These are phyloP conservation scores for Ganaspis brasiliensis DNA, from an alignment of 2,888 invertebrate genomes.

Conservation along the genomic window DNA sequence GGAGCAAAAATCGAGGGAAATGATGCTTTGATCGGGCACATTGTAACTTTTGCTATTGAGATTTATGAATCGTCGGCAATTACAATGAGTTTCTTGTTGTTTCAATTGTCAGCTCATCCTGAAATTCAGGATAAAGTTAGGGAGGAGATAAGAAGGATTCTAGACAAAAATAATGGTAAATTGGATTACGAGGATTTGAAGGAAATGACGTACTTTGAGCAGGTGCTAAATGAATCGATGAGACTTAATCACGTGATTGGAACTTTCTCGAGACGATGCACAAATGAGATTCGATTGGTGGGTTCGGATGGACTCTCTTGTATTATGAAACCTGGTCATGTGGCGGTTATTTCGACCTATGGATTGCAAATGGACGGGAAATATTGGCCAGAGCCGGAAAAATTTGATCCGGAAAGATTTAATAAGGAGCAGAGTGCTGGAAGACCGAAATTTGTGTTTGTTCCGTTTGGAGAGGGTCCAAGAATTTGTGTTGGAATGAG, in stretches of 20 bases:
- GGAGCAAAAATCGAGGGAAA: slow-evolving; percentile 48
- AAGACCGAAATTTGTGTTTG: slow-evolving; percentile 59
- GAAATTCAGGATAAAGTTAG: slow-evolving; percentile 81
- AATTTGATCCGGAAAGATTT: slow-evolving; percentile 70
- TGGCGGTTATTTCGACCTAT: slow-evolving; percentile 56
- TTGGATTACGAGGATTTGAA: slow-evolving; percentile 80
- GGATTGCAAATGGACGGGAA: slow-evolving; percentile 63
- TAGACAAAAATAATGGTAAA: slow-evolving; percentile 74
- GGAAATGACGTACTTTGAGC: slow-evolving; percentile 82
- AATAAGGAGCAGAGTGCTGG: slow-evolving; percentile 54
- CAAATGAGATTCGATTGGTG: slow-evolving; percentile 53
- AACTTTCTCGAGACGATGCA: slow-evolving; percentile 61
- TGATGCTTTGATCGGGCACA: slow-evolving; percentile 77
- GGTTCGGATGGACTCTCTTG: slow-evolving; percentile 69
- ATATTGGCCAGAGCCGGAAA: slow-evolving; percentile 66
- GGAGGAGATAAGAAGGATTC: slow-evolving; percentile 77
- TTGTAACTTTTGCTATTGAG: slow-evolving; percentile 82
- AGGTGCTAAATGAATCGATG: slow-evolving; percentile 77
- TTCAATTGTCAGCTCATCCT: slow-evolving; percentile 79
- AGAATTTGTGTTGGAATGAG: slow-evolving; percentile 70
- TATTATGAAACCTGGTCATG: slow-evolving; percentile 60
- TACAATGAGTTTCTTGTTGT: slow-evolving; percentile 79
- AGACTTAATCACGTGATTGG: slow-evolving; percentile 55
- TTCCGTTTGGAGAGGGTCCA: slow-evolving; percentile 73
- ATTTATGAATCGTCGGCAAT: slow-evolving; percentile 82